These are phyloP conservation scores for Trichomycterus rosablanca DNA, from an alignment of 2,113 vertebrate genomes.

Conservation along the genomic window DNA sequence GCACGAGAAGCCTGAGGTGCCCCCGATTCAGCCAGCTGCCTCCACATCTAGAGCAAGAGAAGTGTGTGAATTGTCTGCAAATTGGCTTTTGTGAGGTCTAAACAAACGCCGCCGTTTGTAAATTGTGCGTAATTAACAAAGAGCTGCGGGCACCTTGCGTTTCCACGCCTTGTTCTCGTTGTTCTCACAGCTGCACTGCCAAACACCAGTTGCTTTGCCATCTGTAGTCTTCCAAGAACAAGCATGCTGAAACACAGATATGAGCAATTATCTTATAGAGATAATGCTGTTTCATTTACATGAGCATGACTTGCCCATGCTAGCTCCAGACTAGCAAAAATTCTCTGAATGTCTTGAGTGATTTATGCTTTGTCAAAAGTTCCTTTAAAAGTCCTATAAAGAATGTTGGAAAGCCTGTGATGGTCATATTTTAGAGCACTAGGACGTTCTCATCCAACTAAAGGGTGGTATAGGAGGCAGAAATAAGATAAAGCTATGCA, in stretches of 20 bases:
- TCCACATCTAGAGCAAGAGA: constrained; percentile 59
- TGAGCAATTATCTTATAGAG: not conserved
- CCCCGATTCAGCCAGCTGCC: constrained; percentile 47
- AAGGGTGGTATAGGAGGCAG: too few species aligned
- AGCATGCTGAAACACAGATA: not conserved
- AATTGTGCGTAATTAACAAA: constrained; percentile 72
- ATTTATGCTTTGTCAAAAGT: too few species aligned
- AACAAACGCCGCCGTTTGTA: constrained; percentile 57
- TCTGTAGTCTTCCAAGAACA: constrained; percentile 50
- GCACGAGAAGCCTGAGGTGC: constrained; percentile 43
- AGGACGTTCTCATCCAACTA: too few species aligned
- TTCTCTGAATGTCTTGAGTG: too few species aligned
- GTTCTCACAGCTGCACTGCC: constrained; percentile 60
- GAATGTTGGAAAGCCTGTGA: too few species aligned
- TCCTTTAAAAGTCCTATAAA: too few species aligned
- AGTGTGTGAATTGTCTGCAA: constrained; percentile 70
- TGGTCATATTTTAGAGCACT: too few species aligned
- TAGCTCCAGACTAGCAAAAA: too few species aligned
- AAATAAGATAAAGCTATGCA: too few species aligned
- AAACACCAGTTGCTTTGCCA: constrained; percentile 61
- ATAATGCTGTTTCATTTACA: not conserved
- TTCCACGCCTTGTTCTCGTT: constrained; percentile 58
- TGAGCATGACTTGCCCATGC: too few species aligned
- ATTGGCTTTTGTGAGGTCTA: constrained; percentile 58
- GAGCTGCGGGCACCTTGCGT: constrained; percentile 52